phyloP scores from a whole-genome alignment of 2,113 vertebrate genomes.

The Bagarius yarrelli region DNA sequence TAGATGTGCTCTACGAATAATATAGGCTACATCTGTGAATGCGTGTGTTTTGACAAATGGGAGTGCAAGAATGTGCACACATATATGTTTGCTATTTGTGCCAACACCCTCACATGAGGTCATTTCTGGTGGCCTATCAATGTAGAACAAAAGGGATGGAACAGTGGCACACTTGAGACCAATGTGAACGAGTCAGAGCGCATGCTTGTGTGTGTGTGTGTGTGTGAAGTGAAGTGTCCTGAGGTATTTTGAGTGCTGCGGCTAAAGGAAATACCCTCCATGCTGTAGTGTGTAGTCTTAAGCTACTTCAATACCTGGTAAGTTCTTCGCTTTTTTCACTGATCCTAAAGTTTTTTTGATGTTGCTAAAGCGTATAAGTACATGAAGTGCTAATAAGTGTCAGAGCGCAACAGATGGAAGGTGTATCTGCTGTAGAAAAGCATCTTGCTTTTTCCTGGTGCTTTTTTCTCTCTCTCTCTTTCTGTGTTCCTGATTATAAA shows the following conservation, averaged over 20 bases:
- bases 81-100: slow-evolving; percentile 52
- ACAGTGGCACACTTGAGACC: slow-evolving; percentile 66
- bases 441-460: slow-evolving; percentile 12
- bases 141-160: slow-evolving; percentile 71
- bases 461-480: not conserved
- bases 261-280: slow-evolving; percentile 46
- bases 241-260: slow-evolving; percentile 55
- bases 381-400: slow-evolving; percentile 15
- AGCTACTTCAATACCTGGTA: slow-evolving; percentile 59
- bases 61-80: slow-evolving; percentile 22
- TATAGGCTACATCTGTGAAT: slow-evolving; percentile 48
- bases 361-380: not conserved
- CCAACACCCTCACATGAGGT: slow-evolving; percentile 65
- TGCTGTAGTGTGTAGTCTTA: slow-evolving; percentile 40
- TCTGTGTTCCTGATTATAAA: not conserved
- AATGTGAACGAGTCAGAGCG: slow-evolving; percentile 51
- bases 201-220: slow-evolving; percentile 52
- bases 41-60: slow-evolving; percentile 25
- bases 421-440: slow-evolving; percentile 28
- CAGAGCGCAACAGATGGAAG: slow-evolving; percentile 59
- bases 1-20: slow-evolving; percentile 66
- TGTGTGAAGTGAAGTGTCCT: slow-evolving; percentile 39
- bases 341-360: slow-evolving; percentile 2
- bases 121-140: slow-evolving; percentile 66
- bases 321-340: slow-evolving; percentile 50